A percentile compares a stretch with the other conserved stretches of the same genome.
These are phyloP conservation scores for Platycheirus rosarum DNA, from an alignment of 2,888 invertebrate genomes.

Conservation along the genomic window DNA sequence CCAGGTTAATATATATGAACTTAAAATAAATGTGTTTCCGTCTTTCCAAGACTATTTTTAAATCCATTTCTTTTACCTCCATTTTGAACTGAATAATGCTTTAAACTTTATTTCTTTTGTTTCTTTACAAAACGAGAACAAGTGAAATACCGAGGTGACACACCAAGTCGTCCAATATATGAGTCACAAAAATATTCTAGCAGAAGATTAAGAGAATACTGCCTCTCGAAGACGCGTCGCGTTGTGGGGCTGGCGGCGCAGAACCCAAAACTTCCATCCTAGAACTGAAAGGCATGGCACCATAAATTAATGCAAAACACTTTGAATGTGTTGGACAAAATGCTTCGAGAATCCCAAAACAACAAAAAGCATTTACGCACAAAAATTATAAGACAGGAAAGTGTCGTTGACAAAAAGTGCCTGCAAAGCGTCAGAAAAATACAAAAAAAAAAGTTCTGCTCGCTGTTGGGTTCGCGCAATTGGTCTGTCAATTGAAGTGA, in stretches of 20 bases:
- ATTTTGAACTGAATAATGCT: constrained; percentile 9
- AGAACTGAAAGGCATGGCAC: constrained; percentile 18
- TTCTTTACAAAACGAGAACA: constrained; percentile 53
- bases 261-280: constrained; percentile 27
- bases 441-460: constrained; percentile 18
- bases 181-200: constrained; percentile 52
- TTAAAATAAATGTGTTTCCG: background rate
- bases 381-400: constrained; percentile 32
- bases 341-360: constrained; percentile 22
- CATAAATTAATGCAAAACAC: constrained; percentile 63
- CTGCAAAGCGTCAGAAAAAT: constrained; percentile 37
- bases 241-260: background rate
- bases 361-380: constrained; percentile 30
- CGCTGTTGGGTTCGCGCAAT: constrained; percentile 33
- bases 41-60: constrained; percentile 12
- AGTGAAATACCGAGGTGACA: constrained; percentile 65
- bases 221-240: constrained; percentile 9
- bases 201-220: constrained; percentile 30
- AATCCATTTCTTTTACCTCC: background rate
- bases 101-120: constrained; percentile 17
- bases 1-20: background rate
- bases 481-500: constrained; percentile 55
- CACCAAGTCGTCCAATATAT: constrained; percentile 34
- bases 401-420: constrained; percentile 42
- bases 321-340: constrained; percentile 43